Evolutionary conservation across 2,113 vertebrate genomes (phyloP).

Genomic region (Planiliza haematocheilus): DNA sequence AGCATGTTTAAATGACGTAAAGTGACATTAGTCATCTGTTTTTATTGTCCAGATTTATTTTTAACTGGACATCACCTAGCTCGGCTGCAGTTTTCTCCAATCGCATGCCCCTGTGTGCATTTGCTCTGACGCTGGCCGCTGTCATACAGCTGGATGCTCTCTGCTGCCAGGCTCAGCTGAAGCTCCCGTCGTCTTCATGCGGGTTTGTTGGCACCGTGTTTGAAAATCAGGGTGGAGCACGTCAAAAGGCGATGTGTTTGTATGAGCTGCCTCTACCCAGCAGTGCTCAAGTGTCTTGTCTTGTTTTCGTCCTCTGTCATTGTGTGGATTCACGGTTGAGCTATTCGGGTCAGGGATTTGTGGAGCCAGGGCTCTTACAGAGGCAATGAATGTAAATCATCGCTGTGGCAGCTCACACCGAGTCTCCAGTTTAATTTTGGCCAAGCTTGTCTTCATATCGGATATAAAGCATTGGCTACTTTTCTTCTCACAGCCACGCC

Average conservation of each 20-base stretch:
- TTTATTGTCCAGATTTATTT: neutral
- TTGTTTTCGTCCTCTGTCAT: constrained; percentile 5
- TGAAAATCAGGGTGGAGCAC: constrained; percentile 77
- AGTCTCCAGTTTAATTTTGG: neutral
- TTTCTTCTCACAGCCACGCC: constrained; percentile 1
- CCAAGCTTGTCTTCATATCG: neutral
- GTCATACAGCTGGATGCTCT: too few species aligned
- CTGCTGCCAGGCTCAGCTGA: constrained; percentile 28
- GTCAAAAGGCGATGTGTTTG: constrained; percentile 36
- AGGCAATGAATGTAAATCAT: neutral
- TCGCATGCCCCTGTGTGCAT: neutral
- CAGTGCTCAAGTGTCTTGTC: neutral
- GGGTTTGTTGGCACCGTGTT: constrained; percentile 43
- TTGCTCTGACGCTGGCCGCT: neutral
- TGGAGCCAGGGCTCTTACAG: neutral
- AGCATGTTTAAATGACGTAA: constrained; percentile 10
- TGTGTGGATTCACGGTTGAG: constrained; percentile 10
- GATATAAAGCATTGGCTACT: neutral
- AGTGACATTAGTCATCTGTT: neutral
- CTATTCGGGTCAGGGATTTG: neutral
- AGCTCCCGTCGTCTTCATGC: constrained; percentile 31
- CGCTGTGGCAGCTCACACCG: neutral
- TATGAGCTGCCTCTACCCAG: constrained; percentile 5
- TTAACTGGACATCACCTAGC: neutral
- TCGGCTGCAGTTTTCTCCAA: neutral